A percentile compares a stretch with the other conserved stretches of the same genome.
Evolutionary conservation across 2,797 vertebrate species (phyloP).

Genomic region (Sparidentex hasta): DNA sequence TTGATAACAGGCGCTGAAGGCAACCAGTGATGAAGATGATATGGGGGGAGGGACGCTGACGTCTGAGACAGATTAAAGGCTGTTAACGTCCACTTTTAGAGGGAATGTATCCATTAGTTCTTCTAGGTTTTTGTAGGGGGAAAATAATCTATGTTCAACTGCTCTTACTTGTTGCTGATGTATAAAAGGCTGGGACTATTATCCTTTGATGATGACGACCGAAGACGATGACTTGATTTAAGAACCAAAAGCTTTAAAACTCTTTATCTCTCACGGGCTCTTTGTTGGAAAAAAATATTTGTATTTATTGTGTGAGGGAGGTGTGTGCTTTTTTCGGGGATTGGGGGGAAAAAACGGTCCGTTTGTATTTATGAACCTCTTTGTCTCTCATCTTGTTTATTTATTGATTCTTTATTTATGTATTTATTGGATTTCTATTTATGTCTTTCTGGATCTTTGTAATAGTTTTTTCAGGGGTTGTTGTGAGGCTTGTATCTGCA

Average conservation of each 20-base stretch:
- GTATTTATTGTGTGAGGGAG: constrained; percentile 83
- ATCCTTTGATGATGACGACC: constrained; percentile 69
- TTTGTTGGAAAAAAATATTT: constrained; percentile 78
- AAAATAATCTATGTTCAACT: constrained; percentile 81
- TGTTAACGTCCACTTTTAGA: constrained; percentile 77
- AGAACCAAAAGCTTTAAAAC: constrained; percentile 91
- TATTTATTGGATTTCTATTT: constrained; percentile 85
- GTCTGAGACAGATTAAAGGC: constrained; percentile 52
- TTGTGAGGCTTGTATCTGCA: constrained; percentile 73
- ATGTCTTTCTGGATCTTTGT: constrained; percentile 81
- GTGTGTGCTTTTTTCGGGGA: constrained; percentile 69
- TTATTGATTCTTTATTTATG: constrained; percentile 85
- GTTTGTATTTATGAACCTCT: constrained; percentile 80
- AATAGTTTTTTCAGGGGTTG: constrained; percentile 75
- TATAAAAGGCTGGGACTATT: constrained; percentile 79
- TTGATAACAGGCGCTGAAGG: constrained; percentile 32
- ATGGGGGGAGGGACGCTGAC: constrained; percentile 9
- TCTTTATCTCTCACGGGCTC: constrained; percentile 82
- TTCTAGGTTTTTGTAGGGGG: constrained; percentile 84
- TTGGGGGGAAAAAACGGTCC: constrained; percentile 42
- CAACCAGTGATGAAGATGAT: constrained; percentile 58
- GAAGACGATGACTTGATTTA: constrained; percentile 85
- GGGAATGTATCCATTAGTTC: constrained; percentile 87
- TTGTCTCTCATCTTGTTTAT: constrained; percentile 80
- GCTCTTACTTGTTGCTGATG: constrained; percentile 82